Percentiles rank a stretch among this genome's conserved stretches.
Conservation (phyloP, 1,140 invertebrate genomes). For the Heterodera carotae region DNA sequence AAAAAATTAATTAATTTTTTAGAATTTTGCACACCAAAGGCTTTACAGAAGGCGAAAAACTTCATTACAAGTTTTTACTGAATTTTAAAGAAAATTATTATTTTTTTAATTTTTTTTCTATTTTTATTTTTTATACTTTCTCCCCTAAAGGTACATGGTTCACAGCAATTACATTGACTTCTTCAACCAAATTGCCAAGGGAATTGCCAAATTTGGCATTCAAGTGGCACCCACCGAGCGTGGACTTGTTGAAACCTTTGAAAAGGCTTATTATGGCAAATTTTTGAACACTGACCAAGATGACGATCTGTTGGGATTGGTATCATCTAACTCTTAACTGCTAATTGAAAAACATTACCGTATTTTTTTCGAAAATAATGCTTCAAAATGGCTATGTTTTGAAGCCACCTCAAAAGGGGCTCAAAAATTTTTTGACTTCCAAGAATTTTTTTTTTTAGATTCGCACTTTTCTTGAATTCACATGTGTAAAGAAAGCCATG, state of each 20-base stretch:
- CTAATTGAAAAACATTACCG: neutral
- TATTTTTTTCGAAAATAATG: neutral
- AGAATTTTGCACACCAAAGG: slow-evolving; percentile 29
- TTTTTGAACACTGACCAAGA: slow-evolving; percentile 9
- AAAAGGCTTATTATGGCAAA: slow-evolving; percentile 21
- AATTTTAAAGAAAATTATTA: neutral
- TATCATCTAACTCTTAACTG: neutral
- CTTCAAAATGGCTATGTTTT: no score
- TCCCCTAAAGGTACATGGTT: slow-evolving; percentile 16
- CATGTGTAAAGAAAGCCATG: slow-evolving; percentile 17
- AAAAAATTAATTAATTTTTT: neutral
- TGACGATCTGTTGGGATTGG: slow-evolving; percentile 9
- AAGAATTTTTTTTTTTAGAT: slow-evolving; percentile 11
- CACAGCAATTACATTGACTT: slow-evolving; percentile 26
- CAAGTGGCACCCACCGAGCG: slow-evolving; percentile 12
- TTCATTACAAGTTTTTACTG: slow-evolving; percentile 31
- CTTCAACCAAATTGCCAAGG: slow-evolving; percentile 20
- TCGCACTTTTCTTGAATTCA: slow-evolving; percentile 10
- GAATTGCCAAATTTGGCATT: slow-evolving; percentile 16
- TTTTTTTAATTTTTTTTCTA: no score
- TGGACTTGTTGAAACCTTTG: slow-evolving; percentile 20
- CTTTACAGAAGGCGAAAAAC: slow-evolving; percentile 7
- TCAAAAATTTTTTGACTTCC: no score
- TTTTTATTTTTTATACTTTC: no score
- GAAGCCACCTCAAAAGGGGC: no score